Conservation (phyloP, 2,113 vertebrate species). For the Plecotus auritus region DNA sequence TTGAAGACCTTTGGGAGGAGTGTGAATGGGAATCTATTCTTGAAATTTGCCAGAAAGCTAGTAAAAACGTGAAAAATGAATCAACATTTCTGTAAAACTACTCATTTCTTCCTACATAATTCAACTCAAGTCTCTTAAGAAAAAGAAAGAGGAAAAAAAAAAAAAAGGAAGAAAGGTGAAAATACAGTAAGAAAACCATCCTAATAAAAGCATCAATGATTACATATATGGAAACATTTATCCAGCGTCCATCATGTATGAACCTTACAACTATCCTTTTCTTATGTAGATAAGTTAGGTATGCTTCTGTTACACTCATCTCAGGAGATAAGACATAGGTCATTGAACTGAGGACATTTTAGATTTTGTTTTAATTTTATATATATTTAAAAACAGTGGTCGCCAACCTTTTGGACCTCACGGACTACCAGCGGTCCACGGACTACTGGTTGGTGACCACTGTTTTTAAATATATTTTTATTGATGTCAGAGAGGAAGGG, state of each 20-base stretch:
- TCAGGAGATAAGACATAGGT: background rate
- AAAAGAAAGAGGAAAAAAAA: background rate
- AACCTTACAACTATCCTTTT: background rate
- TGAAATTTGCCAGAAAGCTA: background rate
- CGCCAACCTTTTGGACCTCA: too few species aligned
- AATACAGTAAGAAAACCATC: rapidly evolving
- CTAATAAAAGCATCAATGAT: background rate
- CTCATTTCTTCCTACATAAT: background rate
- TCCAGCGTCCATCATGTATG: background rate
- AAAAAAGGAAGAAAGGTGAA: background rate
- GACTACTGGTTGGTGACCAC: too few species aligned
- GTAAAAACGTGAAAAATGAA: background rate
- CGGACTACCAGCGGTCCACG: too few species aligned
- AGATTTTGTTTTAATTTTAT: background rate
- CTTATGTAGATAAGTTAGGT: background rate
- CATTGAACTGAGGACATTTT: background rate
- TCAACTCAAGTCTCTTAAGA: background rate
- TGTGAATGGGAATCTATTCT: background rate
- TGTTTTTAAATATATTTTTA: too few species aligned
- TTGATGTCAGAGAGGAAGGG: too few species aligned
- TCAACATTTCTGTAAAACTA: background rate
- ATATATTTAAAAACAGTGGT: too few species aligned
- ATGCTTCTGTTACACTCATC: background rate
- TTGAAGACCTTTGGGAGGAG: background rate
- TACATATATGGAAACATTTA: background rate